Percentiles rank a stretch among this genome's conserved stretches.
Evolutionary conservation across 1,140 invertebrate species (phyloP).

Genomic region (Drosophila micromelanica): DNA sequence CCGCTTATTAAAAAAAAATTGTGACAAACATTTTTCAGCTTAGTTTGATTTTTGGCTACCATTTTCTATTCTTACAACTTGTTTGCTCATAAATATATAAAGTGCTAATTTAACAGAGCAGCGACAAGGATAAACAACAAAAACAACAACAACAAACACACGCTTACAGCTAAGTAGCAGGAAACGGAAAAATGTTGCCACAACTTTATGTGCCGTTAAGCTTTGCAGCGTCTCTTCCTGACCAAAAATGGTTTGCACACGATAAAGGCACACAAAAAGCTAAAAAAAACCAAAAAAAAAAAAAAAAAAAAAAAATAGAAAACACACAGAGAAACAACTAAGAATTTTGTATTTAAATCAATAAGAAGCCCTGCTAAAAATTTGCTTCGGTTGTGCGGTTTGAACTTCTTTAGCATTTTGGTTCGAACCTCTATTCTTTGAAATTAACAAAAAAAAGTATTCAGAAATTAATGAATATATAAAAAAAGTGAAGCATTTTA

Average conservation of each 20-base stretch:
- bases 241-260: conserved; percentile 60
- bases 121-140: conserved; percentile 9
- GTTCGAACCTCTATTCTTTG: too few species aligned
- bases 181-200: conserved; percentile 58
- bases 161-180: conserved; percentile 56
- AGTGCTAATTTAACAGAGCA: conserved; percentile 64
- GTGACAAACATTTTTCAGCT: not conserved
- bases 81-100: conserved; percentile 59
- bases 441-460: too few species aligned
- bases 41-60: conserved; percentile 12
- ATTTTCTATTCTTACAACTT: conserved; percentile 21
- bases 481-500: too few species aligned
- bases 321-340: not conserved
- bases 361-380: too few species aligned
- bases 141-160: not conserved
- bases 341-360: not conserved
- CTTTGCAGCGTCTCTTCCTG: conserved; percentile 57
- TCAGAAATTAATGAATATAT: too few species aligned
- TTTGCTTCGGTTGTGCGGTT: too few species aligned
- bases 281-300: conserved; percentile 20
- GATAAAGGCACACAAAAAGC: conserved; percentile 28
- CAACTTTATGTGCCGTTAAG: conserved; percentile 50
- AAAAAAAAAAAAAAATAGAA: conserved; percentile 23
- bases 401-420: too few species aligned
- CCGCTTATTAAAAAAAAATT: conserved; percentile 38